Evolutionary conservation across 2,888 invertebrate species (phyloP).

Genomic region (Tetheella fluctuosa): DNA sequence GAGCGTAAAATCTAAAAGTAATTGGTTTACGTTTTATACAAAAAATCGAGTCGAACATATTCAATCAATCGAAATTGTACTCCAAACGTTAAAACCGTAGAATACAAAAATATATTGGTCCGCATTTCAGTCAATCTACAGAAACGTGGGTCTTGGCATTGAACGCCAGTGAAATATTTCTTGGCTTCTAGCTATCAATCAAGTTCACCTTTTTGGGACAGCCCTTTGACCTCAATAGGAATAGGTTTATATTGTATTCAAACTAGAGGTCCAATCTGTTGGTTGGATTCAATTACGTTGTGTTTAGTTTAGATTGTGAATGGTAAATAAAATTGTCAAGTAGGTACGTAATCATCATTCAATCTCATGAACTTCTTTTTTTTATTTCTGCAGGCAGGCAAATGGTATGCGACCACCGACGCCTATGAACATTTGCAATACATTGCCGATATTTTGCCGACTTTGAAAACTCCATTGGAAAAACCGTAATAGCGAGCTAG

Average conservation of each 20-base stretch:
- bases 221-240: not conserved
- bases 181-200: constrained; percentile 11
- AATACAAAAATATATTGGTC: constrained; percentile 10
- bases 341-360: too few species aligned
- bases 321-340: too few species aligned
- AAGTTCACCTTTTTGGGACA: not conserved
- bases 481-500: too few species aligned
- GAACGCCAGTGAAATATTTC: constrained; percentile 9
- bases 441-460: too few species aligned
- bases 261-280: not conserved
- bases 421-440: too few species aligned
- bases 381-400: too few species aligned
- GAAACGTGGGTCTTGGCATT: constrained; percentile 1
- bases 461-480: too few species aligned
- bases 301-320: too few species aligned
- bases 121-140: not conserved
- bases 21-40: not conserved
- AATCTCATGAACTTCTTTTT: too few species aligned
- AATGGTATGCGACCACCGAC: too few species aligned
- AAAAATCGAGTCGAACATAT: not conserved
- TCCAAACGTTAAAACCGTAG: not conserved
- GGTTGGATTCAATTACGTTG: not conserved
- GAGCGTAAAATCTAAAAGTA: not conserved
- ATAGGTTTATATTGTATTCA: not conserved
- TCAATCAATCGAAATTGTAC: not conserved